These are phyloP conservation scores for Clostera curtula DNA, from an alignment of 2,888 invertebrate genomes.

Conservation along the genomic window DNA sequence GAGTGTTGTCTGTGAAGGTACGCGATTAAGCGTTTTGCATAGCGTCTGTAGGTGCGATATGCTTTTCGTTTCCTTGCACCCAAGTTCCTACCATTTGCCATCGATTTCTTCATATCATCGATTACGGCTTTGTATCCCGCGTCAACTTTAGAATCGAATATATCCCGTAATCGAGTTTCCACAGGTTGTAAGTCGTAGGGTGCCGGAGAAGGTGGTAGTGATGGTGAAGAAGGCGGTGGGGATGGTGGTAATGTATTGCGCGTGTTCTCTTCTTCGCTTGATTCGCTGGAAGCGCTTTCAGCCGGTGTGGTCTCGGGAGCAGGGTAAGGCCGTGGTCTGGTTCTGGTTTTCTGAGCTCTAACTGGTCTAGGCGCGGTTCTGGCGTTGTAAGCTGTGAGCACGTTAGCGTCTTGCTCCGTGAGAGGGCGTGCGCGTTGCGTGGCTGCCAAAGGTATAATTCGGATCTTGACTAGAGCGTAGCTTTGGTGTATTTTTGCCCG, in stretches of 20 bases:
- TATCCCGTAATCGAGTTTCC: conserved; percentile 60
- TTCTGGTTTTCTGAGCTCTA: conserved; percentile 49
- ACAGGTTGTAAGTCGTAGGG: conserved; percentile 65
- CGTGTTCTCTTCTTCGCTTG: conserved; percentile 66
- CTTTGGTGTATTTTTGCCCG: conserved; percentile 68
- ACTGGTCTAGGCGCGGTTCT: conserved; percentile 63
- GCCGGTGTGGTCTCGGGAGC: conserved; percentile 43
- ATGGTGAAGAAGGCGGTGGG: conserved; percentile 64
- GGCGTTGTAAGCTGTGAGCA: conserved; percentile 68
- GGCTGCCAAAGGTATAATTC: conserved; percentile 66
- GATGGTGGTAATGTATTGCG: conserved; percentile 57
- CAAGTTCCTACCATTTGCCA: conserved; percentile 66
- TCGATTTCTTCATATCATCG: conserved; percentile 72
- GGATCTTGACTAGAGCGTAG: conserved; percentile 64
- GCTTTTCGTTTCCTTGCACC: conserved; percentile 64
- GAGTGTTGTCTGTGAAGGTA: conserved; percentile 68
- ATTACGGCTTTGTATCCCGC: conserved; percentile 73
- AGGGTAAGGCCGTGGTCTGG: conserved; percentile 54
- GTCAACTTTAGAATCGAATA: conserved; percentile 68
- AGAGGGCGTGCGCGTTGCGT: conserved; percentile 61
- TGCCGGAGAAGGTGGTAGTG: conserved; percentile 59
- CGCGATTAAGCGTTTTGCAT: conserved; percentile 64
- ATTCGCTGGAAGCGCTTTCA: conserved; percentile 62
- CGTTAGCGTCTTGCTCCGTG: conserved; percentile 70
- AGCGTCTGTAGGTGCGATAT: conserved; percentile 64